phyloP scores from a whole-genome alignment of 2,888 invertebrate genomes.

The Podabrus alpinus region DNA sequence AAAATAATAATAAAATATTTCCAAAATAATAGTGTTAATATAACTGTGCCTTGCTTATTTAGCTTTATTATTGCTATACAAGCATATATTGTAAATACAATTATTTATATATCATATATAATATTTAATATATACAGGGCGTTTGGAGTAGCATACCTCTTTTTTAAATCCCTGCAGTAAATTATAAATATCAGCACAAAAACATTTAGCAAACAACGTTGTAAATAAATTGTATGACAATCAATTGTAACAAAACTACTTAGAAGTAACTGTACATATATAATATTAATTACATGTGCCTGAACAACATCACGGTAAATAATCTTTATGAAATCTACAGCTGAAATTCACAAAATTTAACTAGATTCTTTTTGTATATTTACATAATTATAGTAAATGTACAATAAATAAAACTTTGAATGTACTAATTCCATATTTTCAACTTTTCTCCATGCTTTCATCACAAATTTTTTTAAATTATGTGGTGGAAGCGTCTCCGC shows the following conservation, averaged over 20 bases:
- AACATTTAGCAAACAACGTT: conserved; percentile 26
- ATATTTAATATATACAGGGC: conserved; percentile 20
- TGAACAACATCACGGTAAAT: conserved; percentile 28
- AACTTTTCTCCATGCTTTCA: background rate
- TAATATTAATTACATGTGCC: conserved; percentile 28
- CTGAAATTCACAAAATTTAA: conserved; percentile 27
- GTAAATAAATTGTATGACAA: conserved; percentile 33
- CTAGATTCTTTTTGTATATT: conserved; percentile 20
- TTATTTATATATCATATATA: conserved; percentile 15
- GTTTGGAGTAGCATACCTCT: conserved; percentile 8
- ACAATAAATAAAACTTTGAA: background rate
- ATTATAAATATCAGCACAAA: conserved; percentile 20
- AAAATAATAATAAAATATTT: conserved; percentile 28
- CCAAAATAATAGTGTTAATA: conserved; percentile 23
- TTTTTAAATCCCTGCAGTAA: conserved; percentile 20
- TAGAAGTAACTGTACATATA: conserved; percentile 31
- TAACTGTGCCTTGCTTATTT: conserved; percentile 28
- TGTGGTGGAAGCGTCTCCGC: no score
- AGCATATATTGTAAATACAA: conserved; percentile 31
- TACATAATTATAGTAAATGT: conserved; percentile 10
- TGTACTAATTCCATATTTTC: background rate
- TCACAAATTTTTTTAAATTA: background rate
- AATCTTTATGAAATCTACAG: conserved; percentile 17
- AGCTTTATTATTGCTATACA: conserved; percentile 36
- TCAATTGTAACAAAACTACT: conserved; percentile 30